Base-by-base conservation (phyloP, 2,113 vertebrate species). In the Myotis brandtii region DNA sequence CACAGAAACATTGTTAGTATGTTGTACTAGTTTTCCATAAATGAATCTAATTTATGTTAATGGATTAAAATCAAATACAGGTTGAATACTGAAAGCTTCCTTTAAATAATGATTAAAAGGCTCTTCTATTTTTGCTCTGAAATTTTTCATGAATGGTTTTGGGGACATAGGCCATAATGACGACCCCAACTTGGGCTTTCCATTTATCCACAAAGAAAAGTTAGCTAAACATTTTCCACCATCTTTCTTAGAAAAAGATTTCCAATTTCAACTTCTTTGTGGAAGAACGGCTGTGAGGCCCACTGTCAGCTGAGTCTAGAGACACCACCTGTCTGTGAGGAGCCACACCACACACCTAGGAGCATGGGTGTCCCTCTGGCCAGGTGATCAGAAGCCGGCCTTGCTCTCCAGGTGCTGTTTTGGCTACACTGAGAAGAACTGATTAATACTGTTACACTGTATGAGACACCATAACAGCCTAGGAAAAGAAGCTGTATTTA, bases 1-100 rank as follows among this genome's bases (percentile, higher is more conserved):
- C 77, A 52, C 1, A 48, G 50, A 18, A 89, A 92, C 81, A 40
- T 21, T 25, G 34, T 70, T 4, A 70, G 12, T 76, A 54, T 80
- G 23, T 9, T 91, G 69, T 82, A 50, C 18, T 66, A 83, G 21
- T 59, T 70, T 92, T 56, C 40, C 9, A 84, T 43, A 48, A 72
- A 40, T 34, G 84, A 79, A 89, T 59, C 37, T 75, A 25, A 76
- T 23, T 56, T 83, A 77, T 46, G 64, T 77, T 72, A 84, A 79
- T 20, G 17, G 30, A 73, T 11, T 82, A 64, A 96, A 86, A 95
- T 32, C 75, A 20, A 88, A 96, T 43, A 69, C 46, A 96, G 56
- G 86, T 87, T 76, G 89, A 91, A 27, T 1, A 27, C 10, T 23
- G 64, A 56, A 94, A 32, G 37, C 16, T 40, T 17, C 89, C 75